These are phyloP conservation scores for Gymnobelideus leadbeateri DNA, from an alignment of 2,113 vertebrate genomes.

Conservation along the genomic window DNA sequence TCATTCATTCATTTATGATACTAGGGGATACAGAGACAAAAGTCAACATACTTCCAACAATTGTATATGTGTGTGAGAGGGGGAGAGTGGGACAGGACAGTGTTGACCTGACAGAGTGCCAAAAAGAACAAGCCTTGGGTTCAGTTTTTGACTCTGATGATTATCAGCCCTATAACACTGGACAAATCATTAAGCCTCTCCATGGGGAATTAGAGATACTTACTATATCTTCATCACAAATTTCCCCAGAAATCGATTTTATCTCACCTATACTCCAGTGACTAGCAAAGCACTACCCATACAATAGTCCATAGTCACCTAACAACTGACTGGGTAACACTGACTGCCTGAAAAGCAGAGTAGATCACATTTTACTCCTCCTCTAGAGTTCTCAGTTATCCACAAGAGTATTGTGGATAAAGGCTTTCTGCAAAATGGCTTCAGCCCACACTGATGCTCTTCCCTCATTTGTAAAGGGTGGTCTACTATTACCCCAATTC, in stretches of 20 bases:
- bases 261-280: not conserved
- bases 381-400: not conserved
- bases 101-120: too few species aligned
- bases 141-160: not conserved
- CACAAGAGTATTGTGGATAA: not conserved
- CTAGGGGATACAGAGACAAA: too few species aligned
- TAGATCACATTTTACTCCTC: not conserved
- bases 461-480: not conserved
- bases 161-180: not conserved
- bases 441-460: not conserved
- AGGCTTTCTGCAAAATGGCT: not conserved
- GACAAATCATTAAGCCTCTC: not conserved
- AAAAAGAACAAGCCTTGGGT: not conserved
- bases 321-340: not conserved
- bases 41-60: too few species aligned
- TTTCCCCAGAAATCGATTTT: not conserved
- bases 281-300: not conserved
- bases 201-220: too few species aligned
- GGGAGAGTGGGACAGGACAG: too few species aligned
- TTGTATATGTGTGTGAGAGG: too few species aligned
- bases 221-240: not conserved
- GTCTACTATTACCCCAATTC: not conserved
- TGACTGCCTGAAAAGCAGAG: not conserved
- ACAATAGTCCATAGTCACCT: not conserved
- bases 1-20: too few species aligned